Percentiles rank a stretch among this genome's conserved stretches.
Conservation (phyloP, 2,888 invertebrate genomes). For the Byasa hedistus region DNA sequence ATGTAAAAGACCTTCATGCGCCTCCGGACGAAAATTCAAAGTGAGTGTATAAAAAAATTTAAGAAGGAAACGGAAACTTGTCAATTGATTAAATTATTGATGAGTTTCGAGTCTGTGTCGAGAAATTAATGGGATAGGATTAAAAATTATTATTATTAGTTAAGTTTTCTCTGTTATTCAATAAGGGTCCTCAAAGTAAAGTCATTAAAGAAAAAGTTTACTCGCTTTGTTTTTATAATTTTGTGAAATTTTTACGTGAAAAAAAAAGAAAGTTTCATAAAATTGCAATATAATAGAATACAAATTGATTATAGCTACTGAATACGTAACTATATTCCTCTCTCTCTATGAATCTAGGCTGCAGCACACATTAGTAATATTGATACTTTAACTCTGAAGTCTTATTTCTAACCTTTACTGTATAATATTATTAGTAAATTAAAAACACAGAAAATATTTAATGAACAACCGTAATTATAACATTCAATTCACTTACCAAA, state of each 20-base stretch:
- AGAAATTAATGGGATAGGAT: too few species aligned
- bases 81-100: background rate
- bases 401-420: constrained; percentile 16
- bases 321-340: constrained; percentile 26
- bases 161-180: too few species aligned
- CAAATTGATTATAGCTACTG: constrained; percentile 27
- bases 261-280: constrained; percentile 9
- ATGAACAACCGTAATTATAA: too few species aligned
- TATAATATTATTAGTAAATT: background rate
- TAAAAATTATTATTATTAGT: too few species aligned
- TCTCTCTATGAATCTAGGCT: constrained; percentile 27
- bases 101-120: too few species aligned
- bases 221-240: background rate
- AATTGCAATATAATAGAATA: constrained; percentile 21
- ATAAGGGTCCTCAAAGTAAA: too few species aligned
- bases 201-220: too few species aligned
- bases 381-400: constrained; percentile 7
- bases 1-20: too few species aligned
- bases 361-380: constrained; percentile 19
- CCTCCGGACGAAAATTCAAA: background rate
- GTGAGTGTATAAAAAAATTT: background rate
- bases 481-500: too few species aligned
- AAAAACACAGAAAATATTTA: too few species aligned
- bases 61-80: background rate
- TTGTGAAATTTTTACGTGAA: background rate